phyloP scores from a whole-genome alignment of 2,888 invertebrate species.

The Chrysodeixis includens region DNA sequence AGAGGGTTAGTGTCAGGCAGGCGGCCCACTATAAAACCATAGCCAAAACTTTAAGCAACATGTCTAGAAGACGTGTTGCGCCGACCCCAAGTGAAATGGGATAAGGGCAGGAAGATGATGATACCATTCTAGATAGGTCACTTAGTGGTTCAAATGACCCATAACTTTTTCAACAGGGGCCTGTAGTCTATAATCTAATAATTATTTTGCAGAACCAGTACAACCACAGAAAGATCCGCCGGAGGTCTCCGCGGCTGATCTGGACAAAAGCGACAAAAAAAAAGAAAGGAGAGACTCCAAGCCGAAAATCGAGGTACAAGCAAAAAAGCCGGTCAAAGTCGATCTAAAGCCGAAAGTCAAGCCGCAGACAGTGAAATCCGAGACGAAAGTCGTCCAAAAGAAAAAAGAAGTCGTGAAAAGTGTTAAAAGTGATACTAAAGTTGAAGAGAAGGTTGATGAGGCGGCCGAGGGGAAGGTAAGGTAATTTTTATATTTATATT shows the following conservation, averaged over 20 bases:
- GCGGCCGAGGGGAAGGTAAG: conserved; percentile 52
- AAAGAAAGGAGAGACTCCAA: conserved; percentile 57
- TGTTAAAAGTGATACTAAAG: conserved; percentile 67
- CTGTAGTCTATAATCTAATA: neutral
- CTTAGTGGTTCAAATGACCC: no score
- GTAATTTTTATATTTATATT: conserved; percentile 32
- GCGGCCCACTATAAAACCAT: no score
- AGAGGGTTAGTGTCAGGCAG: no score
- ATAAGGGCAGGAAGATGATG: no score
- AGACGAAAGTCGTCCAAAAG: conserved; percentile 61
- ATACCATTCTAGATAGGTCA: no score
- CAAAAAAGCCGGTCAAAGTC: conserved; percentile 58
- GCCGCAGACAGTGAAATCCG: conserved; percentile 49
- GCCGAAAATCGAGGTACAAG: conserved; percentile 37
- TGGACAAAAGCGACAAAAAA: conserved; percentile 57
- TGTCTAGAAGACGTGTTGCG: no score
- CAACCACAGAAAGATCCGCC: conserved; percentile 73
- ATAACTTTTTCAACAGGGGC: no score
- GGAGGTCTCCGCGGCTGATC: conserved; percentile 79
- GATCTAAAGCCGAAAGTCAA: conserved; percentile 49
- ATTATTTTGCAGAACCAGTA: conserved; percentile 61
- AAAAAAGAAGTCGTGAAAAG: conserved; percentile 63
- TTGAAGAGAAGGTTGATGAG: conserved; percentile 64
- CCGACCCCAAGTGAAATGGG: no score
- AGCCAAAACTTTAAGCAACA: no score